These are phyloP conservation scores for Malurus melanocephalus DNA, from an alignment of 2,113 vertebrate species.

Conservation along the genomic window DNA sequence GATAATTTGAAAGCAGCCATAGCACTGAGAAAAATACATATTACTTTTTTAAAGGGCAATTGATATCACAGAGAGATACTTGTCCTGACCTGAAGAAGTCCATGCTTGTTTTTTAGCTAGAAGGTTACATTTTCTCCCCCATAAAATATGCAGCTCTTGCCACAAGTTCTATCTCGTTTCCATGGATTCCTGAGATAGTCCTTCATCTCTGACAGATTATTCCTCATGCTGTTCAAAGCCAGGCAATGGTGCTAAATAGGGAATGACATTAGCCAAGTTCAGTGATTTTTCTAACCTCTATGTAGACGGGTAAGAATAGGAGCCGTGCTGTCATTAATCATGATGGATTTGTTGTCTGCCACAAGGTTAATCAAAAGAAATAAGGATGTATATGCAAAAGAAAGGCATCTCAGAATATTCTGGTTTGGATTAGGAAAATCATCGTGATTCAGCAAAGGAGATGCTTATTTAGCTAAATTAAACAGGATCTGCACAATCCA, in stretches of 20 bases:
- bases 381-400: neutral
- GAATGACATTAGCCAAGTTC: slow-evolving; percentile 42
- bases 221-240: neutral
- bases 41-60: neutral
- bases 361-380: slow-evolving; percentile 21
- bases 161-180: neutral
- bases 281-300: slow-evolving; percentile 22
- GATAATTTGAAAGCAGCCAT: neutral
- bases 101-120: neutral
- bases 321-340: slow-evolving; percentile 24
- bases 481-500: slow-evolving; percentile 1
- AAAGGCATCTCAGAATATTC: neutral
- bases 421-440: neutral
- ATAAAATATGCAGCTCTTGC: slow-evolving; percentile 23
- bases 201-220: slow-evolving; percentile 48
- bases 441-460: slow-evolving; percentile 3
- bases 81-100: neutral
- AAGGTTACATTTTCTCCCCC: slow-evolving; percentile 6
- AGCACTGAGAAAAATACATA: neutral
- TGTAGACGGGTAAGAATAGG: neutral
- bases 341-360: neutral
- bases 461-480: slow-evolving; percentile 22
- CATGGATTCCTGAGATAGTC: slow-evolving; percentile 41
- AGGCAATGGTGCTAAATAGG: slow-evolving; percentile 31
- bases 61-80: neutral